phyloP scores from a whole-genome alignment of 1,140 invertebrate genomes.

The Drosophila rufa region DNA sequence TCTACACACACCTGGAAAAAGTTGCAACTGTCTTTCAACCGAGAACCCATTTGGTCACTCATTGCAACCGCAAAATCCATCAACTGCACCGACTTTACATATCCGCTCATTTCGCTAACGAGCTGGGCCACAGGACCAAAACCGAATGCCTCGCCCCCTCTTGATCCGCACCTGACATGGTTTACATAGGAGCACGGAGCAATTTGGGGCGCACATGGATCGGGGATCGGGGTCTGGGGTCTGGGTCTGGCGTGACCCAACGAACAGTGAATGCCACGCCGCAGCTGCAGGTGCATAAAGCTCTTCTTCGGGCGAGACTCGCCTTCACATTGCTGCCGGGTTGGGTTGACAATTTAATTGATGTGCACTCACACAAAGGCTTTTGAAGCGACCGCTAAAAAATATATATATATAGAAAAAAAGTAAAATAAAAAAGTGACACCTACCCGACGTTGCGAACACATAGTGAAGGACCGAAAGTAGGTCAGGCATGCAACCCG shows the following conservation, averaged over 20 bases:
- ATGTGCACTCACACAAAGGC: conserved; percentile 75
- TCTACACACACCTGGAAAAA: conserved; percentile 1
- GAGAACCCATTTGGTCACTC: conserved; percentile 25
- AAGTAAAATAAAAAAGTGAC: conserved; percentile 63
- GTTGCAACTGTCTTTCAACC: conserved; percentile 11
- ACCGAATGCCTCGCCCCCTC: conserved; percentile 8
- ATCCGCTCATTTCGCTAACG: conserved; percentile 55
- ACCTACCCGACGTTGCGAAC: conserved; percentile 48
- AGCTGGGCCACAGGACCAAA: conserved; percentile 46
- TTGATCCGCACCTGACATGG: conserved; percentile 45
- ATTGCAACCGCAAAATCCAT: conserved; percentile 51
- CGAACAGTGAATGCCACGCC: conserved; percentile 50
- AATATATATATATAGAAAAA: conserved; percentile 29
- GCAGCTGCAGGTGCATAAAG: conserved; percentile 46
- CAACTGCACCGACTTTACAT: conserved; percentile 50
- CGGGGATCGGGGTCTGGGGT: conserved; percentile 5
- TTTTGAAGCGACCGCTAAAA: conserved; percentile 77
- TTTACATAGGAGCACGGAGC: conserved; percentile 46
- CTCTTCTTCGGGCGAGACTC: conserved; percentile 36
- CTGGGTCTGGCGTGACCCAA: conserved; percentile 19
- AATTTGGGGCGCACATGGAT: conserved; percentile 39
- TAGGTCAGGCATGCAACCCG: conserved; percentile 81
- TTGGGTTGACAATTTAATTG: conserved; percentile 82
- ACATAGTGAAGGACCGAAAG: conserved; percentile 50
- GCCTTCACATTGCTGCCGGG: conserved; percentile 33